Base-by-base conservation (phyloP, 2,113 vertebrate genomes). In the Elaphurus davidianus region DNA sequence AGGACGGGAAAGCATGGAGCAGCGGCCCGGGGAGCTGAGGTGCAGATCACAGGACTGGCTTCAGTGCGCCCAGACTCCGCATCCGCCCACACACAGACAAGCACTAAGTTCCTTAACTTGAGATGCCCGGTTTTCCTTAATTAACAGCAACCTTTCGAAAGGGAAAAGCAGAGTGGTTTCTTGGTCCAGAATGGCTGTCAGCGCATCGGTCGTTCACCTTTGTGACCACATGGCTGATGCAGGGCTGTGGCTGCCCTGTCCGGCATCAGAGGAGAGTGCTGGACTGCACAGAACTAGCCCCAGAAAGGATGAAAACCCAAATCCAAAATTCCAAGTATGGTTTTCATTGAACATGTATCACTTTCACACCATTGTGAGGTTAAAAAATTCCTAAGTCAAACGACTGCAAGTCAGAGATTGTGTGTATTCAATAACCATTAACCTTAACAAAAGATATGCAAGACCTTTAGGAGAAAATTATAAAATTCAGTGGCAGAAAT, bases 191-290 rank as follows among this genome's bases (percentile, higher is more conserved):
- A 33, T 52, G 50, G 33, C 50, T 19, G 21, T 36, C 50, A 36
- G 17, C 0, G 0, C 16, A 4, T 33, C 5, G 0, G 16, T 50
- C 1, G 0, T 52, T 81, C 30, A 81, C 28, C 47, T 81, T 12
- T 52, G 28, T 81, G 78, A 52, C 11, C 50, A 21, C 6, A 6
- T 54, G 79, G 79, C 30, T 12, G 79, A n/a, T 21, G 17, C 3
- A 8, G 50, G 21, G 1, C 33, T 36, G 19, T 50, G 50, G 52
- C 33, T 55, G 50, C 50, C 79, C 47, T 17, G 50, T 36, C 81
- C 50, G 1, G 33, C 33, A 8, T 83, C 30, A 52, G 3, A 33
- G 33, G 21, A 83, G 81, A 23, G 12, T 11, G 21, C 19, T 16
- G 21, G 12, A 25, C 21, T 13, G 7, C 50, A 25, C 3, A 36